Evolutionary conservation across 2,113 vertebrate species (phyloP).

Genomic region (Picathartes gymnocephalus): DNA sequence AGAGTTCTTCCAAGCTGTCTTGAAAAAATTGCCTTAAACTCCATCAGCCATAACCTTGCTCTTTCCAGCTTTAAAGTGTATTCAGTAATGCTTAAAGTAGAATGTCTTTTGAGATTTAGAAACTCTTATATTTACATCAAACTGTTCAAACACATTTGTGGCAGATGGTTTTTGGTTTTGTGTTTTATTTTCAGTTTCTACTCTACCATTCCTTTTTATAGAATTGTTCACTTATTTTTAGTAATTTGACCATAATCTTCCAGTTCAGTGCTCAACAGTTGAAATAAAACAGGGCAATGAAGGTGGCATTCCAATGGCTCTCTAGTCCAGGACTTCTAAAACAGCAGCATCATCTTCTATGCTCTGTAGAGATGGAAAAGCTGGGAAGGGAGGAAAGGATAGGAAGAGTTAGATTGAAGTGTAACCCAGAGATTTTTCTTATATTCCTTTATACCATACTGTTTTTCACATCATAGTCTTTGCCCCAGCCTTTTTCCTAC

Average conservation of each 20-base stretch:
- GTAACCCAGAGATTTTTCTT: neutral
- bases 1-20: neutral
- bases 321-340: neutral
- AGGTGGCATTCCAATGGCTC: neutral
- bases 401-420: neutral
- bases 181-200: neutral
- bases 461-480: neutral
- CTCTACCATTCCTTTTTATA: neutral
- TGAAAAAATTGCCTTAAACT: neutral
- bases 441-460: neutral
- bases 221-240: neutral
- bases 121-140: neutral
- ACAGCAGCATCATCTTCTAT: neutral
- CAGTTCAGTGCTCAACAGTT: neutral
- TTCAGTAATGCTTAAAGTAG: conserved; percentile 5
- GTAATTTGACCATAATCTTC: neutral
- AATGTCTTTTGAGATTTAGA: neutral
- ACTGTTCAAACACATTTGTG: neutral
- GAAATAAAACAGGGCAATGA: neutral
- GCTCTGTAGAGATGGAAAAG: neutral
- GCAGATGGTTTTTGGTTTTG: neutral
- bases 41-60: neutral
- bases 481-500: neutral
- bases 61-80: neutral
- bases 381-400: neutral